Base-by-base conservation (phyloP, 2,113 vertebrate species). In the Channa maculata region DNA sequence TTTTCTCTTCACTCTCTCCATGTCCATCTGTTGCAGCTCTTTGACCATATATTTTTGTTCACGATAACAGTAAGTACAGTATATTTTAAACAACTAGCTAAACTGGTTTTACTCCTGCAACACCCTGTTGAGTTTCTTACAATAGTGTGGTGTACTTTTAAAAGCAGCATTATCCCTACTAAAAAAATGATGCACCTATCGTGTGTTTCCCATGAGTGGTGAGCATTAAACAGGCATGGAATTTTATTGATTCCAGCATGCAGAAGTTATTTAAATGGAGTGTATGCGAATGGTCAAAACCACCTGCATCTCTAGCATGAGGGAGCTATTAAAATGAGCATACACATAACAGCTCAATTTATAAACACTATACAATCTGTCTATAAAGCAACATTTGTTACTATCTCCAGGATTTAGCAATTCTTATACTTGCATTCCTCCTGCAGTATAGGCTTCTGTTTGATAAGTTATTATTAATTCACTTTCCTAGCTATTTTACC, bases 401-500 rank as follows among this genome's bases (percentile, higher is more conserved):
- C 61, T 59, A 24, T 66, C 67, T 78, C 63, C 63, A 45, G 43
- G 51, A 49, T 43, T 38, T 36, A 64, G 55, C 57, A 73, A 11
- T 41, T 66, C 15, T 81, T 60, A 75, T 66, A 51, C 11, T 69
- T 68, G 24, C 37, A 73, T 77, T 80, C 49, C 52, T 45, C 71
- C 52, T 53, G 24, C 24, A 24, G 24, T 55, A 80, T 71, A 70
- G 76, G 60, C 15, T 65, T 72, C 34, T 61, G 53, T 41, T 68
- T 79, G 65, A 78, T 89, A 65, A 77, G 86, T 80, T 58, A 82
- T 82, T 57, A 84, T 89, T 66, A 75, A 83, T 79, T 59, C 8
- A 50, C 44, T 57, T 80, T 24, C 76, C 39, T 38, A 13, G 54
- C 67, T 39, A 60, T 64, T 63, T 24, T 60, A 46, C 66, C 24